A percentile compares a stretch with the other conserved stretches of the same genome.
Conservation (phyloP, 2,113 vertebrate species). For the Saccopteryx leptura region DNA sequence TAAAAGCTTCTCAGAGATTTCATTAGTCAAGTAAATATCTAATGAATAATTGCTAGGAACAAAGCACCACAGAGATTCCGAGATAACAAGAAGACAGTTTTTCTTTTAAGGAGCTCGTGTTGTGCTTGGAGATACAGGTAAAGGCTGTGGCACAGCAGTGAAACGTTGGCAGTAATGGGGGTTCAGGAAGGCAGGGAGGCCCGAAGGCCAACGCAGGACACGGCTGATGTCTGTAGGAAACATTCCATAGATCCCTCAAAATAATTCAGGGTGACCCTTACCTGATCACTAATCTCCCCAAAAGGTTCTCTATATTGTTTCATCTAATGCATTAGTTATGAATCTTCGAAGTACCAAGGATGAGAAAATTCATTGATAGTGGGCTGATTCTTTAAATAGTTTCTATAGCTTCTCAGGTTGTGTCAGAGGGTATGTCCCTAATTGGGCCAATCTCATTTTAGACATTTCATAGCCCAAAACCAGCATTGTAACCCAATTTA, state of each 20-base stretch:
- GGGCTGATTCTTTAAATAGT: background rate
- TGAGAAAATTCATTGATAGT: background rate
- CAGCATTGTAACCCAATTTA: background rate
- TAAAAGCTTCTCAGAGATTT: conserved; percentile 51
- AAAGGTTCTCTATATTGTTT: background rate
- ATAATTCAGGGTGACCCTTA: background rate
- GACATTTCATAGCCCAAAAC: conserved; percentile 41
- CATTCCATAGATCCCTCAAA: background rate
- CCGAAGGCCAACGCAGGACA: background rate
- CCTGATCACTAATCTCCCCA: background rate
- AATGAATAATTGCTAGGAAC: conserved; percentile 21
- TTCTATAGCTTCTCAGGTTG: background rate
- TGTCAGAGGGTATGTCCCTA: background rate
- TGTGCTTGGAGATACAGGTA: background rate
- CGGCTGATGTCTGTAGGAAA: background rate
- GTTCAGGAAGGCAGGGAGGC: background rate
- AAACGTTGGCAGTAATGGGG: background rate
- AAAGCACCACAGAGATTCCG: background rate
- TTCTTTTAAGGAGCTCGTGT: conserved; percentile 24
- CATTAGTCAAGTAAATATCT: conserved; percentile 62
- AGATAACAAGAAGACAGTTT: conserved; percentile 20
- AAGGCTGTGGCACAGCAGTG: background rate
- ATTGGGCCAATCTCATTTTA: conserved; percentile 4
- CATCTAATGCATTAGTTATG: background rate
- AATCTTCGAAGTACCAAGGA: background rate